phyloP scores from a whole-genome alignment of 2,888 invertebrate genomes.

The Neoascia interrupta region DNA sequence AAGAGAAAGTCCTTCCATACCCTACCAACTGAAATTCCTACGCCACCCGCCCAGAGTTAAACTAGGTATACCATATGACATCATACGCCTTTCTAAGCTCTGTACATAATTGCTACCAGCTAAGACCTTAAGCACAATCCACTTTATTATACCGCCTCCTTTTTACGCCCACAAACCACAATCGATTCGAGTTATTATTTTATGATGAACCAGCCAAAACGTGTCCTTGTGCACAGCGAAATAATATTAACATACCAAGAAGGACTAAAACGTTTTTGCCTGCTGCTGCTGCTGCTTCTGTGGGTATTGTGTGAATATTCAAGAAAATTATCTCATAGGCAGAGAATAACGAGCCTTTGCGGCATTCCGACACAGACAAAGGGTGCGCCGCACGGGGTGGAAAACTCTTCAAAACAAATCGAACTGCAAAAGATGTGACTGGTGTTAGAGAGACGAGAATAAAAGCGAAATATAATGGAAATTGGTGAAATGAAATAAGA shows the following conservation, averaged over 20 bases:
- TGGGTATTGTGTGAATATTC: conserved; percentile 14
- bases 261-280: conserved; percentile 27
- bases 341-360: neutral
- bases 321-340: conserved; percentile 17
- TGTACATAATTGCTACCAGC: too few relatives aligned
- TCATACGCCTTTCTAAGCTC: too few relatives aligned
- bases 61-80: too few relatives aligned
- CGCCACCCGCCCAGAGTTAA: too few relatives aligned
- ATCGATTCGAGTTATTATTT: conserved; percentile 60
- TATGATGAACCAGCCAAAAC: conserved; percentile 36
- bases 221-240: conserved; percentile 41
- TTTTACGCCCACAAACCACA: conserved; percentile 24
- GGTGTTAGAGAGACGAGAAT: neutral
- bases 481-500: conserved; percentile 49
- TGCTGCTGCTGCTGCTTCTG: neutral
- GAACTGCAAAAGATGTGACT: conserved; percentile 51
- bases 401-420: conserved; percentile 22
- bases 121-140: too few relatives aligned
- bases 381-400: neutral
- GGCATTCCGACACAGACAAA: neutral
- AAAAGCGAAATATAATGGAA: conserved; percentile 35
- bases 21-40: too few relatives aligned
- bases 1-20: too few relatives aligned
- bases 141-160: too few relatives aligned
- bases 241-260: conserved; percentile 51